Evolutionary conservation across 2,888 invertebrate species (phyloP), one percentile per base, ranked within the genome.

Genomic region (Chromoteleia sp.): DNA sequence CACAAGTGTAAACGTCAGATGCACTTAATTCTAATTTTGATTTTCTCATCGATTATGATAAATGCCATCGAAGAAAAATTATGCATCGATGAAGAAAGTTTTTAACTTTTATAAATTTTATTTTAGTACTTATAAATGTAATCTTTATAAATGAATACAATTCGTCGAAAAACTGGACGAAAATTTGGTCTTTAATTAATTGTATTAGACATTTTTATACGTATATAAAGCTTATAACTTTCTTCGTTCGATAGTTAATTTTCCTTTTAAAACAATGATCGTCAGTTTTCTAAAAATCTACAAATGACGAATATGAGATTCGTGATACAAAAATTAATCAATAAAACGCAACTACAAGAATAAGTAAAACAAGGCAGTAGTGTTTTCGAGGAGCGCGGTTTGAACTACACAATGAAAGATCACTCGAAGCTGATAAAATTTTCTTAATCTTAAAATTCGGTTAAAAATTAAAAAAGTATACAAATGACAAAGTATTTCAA

Each of bases 391-490:
- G 14, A 33, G 54, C 15, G 43, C 45, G 50, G 30, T 30, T 52
- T 48, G 25, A 21, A 36, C 36, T 56, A 36, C n/a, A 33, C n/a
- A n/a, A n/a, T 15, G 19, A 30, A 52, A 52, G 52, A 52, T 52
- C 52, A 52, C 15, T 52, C 52, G 56, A 56, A 56, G 36, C 56
- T 56, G 36, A 56, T 36, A 36, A 56, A 21, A 59, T 59, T 21
- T 41, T 25, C 8, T 39, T 59, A 25, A 41, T 21, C 21, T 36
- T 10, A 56, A 56, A 17, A 10, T 15, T 19, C 4, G 7, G 3
- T 8, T 7, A 0, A 10, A 17, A 45, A 8, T 45, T n/a, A n/a
- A n/a, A 45, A 19, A 45, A 45, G 1, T 10, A 17, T 8, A 10
- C 15, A 19, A 19, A 17, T 19, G 7, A 19, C 4, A 2, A 3